These are phyloP conservation scores for Drosophila tripunctata DNA, from an alignment of 2,888 invertebrate genomes.

Conservation along the genomic window DNA sequence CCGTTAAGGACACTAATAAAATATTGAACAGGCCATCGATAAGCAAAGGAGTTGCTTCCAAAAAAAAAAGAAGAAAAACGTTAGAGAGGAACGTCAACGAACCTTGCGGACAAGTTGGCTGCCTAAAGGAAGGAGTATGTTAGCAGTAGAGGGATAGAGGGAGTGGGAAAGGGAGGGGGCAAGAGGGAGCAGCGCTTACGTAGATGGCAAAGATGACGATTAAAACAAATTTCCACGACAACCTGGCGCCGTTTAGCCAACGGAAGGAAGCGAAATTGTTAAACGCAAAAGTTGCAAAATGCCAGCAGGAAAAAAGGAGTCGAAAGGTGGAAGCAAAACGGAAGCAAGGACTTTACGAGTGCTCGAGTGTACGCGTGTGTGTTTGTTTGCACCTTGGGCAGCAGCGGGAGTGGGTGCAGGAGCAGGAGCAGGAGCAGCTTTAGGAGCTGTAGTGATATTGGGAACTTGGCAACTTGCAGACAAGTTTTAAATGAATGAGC, in stretches of 20 bases:
- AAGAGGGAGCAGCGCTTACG: constrained; percentile 58
- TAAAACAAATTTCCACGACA: constrained; percentile 81
- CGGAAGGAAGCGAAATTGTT: constrained; percentile 80
- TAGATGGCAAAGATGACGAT: constrained; percentile 81
- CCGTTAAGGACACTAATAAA: constrained; percentile 77
- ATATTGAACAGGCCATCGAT: constrained; percentile 78
- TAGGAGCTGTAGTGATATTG: neutral
- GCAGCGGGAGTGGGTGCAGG: neutral
- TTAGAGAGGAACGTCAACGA: constrained; percentile 62
- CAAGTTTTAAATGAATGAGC: constrained; percentile 83
- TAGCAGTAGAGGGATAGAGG: neutral
- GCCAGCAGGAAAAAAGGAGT: constrained; percentile 38
- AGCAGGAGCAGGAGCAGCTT: neutral
- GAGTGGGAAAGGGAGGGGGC: neutral
- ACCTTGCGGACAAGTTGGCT: constrained; percentile 38
- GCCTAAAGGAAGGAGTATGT: neutral
- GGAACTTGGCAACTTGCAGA: constrained; percentile 81
- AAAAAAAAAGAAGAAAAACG: neutral
- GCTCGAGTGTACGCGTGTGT: constrained; percentile 13
- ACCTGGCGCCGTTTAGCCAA: constrained; percentile 81
- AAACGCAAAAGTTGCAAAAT: constrained; percentile 80
- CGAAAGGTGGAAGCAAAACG: constrained; percentile 36
- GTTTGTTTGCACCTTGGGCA: constrained; percentile 51
- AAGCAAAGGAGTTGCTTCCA: constrained; percentile 60
- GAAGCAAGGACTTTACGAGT: constrained; percentile 66